Base-by-base conservation (phyloP, 2,113 vertebrate genomes). In the Opisthocomus hoazin region DNA sequence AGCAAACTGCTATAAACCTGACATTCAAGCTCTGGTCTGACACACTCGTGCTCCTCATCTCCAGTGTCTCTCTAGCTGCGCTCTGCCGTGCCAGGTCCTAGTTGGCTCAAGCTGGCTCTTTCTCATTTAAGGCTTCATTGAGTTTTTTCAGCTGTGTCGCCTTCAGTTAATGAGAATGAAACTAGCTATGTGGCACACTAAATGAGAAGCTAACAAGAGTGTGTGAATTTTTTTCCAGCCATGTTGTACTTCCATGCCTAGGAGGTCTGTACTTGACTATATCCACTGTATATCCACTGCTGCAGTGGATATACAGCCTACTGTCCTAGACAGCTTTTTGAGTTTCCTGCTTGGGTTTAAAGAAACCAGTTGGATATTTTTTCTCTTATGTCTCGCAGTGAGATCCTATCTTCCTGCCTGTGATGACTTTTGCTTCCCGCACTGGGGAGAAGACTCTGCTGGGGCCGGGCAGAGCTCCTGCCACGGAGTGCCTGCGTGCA, bases 101-200 rank as follows among this genome's bases (percentile, higher is more conserved):
- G 56, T 81, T 93, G 93, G 96, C 92, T 88, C 51, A 78, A 66
- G 68, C 37, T 75, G 63, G 51, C 63, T 86, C 75, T 89, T 93
- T 83, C 75, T 95, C 79, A 90, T 95, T 95, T 93, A 93, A 90
- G 56, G 88, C 79, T 90, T 90, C 88, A 81, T 12, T 88, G 90
- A 39, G 7, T 50, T 94, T 96, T 94, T 92, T 84, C 82, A 94
- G 79, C 48, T 15, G 6, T 68, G 88, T 89, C 48, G 5, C 71
- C 48, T 92, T 92, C 86, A 92, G 57, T 95, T 94, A 96, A 84
- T 92, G 51, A 90, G 51, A 66, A 63, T 68, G 64, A 95, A 96
- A 93, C 43, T 50, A 88, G 68, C 90, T 78, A 86, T 30, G 34
- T 32, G 77, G 71, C 63, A 53, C 36, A 84, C 57, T 81, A 86